Evolutionary conservation across 2,888 invertebrate species (phyloP).

Genomic region (Tinea semifulvella): DNA sequence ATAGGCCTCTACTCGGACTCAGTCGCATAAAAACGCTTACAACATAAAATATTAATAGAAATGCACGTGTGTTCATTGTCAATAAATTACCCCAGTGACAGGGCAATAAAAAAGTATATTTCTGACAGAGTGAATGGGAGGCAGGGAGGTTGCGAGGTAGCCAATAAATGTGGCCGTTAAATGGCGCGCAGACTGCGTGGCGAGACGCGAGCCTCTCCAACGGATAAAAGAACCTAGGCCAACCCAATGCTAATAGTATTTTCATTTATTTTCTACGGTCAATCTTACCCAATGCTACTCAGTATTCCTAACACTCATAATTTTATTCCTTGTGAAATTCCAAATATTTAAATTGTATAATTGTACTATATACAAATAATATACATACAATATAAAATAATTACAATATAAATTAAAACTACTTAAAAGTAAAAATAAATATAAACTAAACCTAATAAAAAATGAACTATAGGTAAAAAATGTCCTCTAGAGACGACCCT

Average conservation of each 20-base stretch:
- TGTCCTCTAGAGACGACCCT: too few species aligned
- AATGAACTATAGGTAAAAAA: too few species aligned
- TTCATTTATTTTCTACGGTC: constrained; percentile 7
- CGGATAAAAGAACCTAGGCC: constrained; percentile 8
- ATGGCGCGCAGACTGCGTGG: constrained; percentile 62
- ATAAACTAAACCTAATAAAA: too few species aligned
- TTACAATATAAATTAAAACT: too few species aligned
- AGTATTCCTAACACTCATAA: background rate
- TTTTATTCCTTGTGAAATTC: background rate
- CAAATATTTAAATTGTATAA: too few species aligned
- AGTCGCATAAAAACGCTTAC: constrained; percentile 49
- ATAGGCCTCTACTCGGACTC: constrained; percentile 37
- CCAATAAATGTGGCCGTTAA: constrained; percentile 51
- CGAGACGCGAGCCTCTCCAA: constrained; percentile 24
- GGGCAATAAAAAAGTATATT: constrained; percentile 65
- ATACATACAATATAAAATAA: too few species aligned
- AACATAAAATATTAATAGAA: constrained; percentile 67
- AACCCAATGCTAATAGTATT: background rate
- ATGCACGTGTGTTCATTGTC: constrained; percentile 66
- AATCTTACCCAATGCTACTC: too few species aligned
- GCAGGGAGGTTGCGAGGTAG: constrained; percentile 62
- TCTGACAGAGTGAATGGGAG: constrained; percentile 64
- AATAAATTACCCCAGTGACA: constrained; percentile 66
- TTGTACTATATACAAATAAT: too few species aligned
- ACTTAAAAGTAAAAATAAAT: too few species aligned